These are phyloP conservation scores for Ciconia nigra DNA, from an alignment of 2,797 vertebrate species.

Conservation along the genomic window DNA sequence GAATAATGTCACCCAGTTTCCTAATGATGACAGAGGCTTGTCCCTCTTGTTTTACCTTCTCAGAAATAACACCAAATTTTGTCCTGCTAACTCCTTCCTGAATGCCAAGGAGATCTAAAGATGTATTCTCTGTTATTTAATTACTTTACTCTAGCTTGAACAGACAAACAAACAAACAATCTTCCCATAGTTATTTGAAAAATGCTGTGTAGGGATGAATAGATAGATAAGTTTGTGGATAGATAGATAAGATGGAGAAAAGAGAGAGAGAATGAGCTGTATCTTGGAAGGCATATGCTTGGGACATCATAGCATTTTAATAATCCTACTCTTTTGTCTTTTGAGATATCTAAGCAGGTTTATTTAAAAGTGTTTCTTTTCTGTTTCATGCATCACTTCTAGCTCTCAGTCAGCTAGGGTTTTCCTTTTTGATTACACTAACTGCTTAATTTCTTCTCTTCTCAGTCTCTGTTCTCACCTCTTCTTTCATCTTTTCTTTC, in stretches of 20 bases:
- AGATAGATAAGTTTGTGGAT: not conserved
- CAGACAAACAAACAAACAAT: not conserved
- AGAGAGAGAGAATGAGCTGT: not conserved
- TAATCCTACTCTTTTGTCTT: not conserved
- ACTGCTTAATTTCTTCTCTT: constrained; percentile 31
- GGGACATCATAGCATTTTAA: not conserved
- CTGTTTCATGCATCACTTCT: not conserved
- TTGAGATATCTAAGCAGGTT: not conserved
- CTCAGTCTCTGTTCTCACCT: constrained; percentile 31
- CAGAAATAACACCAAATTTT: not conserved
- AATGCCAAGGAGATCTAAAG: not conserved
- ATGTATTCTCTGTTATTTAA: not conserved
- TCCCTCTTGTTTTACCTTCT: not conserved
- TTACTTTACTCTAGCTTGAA: not conserved
- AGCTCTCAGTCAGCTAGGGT: constrained; percentile 22
- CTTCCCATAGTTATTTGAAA: not conserved
- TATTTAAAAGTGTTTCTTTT: constrained; percentile 37
- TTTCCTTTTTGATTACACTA: constrained; percentile 50
- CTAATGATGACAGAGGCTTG: not conserved
- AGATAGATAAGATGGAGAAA: not conserved
- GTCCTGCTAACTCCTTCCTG: not conserved
- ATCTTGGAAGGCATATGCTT: not conserved
- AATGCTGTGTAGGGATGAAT: not conserved
- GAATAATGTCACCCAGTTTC: not conserved
- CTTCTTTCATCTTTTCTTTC: constrained; percentile 37